A percentile compares a stretch with the other conserved stretches of the same genome.
These are phyloP conservation scores for Lypha dubia DNA, from an alignment of 2,888 invertebrate species.

Conservation along the genomic window DNA sequence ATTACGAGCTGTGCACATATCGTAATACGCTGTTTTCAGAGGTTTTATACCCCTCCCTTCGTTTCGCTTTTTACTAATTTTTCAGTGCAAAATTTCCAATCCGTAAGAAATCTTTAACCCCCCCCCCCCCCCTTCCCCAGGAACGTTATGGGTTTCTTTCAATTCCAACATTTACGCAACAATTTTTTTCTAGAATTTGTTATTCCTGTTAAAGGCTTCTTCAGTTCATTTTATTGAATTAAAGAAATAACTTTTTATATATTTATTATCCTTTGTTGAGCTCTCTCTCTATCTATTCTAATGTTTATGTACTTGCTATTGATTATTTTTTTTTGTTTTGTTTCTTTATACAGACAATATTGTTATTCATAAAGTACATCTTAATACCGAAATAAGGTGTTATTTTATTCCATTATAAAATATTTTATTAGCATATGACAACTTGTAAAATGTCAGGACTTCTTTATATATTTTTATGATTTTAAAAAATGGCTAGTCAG, in stretches of 20 bases:
- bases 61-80: too few species aligned
- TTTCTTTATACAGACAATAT: constrained; percentile 1
- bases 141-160: too few species aligned
- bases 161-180: too few species aligned
- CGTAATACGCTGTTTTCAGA: too few species aligned
- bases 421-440: constrained; percentile 65
- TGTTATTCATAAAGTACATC: constrained; percentile 58
- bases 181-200: not conserved
- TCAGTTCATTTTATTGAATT: not conserved
- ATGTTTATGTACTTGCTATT: too few species aligned
- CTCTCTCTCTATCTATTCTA: too few species aligned
- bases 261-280: not conserved
- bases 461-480: constrained; percentile 31
- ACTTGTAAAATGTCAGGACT: constrained; percentile 40
- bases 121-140: too few species aligned
- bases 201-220: not conserved
- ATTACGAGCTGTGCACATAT: too few species aligned
- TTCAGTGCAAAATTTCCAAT: too few species aligned
- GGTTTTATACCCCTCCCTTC: too few species aligned
- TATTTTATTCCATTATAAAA: constrained; percentile 31
- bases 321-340: too few species aligned
- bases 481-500: not conserved
- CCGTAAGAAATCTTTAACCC: too few species aligned
- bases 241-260: not conserved
- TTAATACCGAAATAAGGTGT: constrained; percentile 40